Evolutionary conservation across 2,113 vertebrate genomes (phyloP).

Genomic region (Notothenia coriiceps): DNA sequence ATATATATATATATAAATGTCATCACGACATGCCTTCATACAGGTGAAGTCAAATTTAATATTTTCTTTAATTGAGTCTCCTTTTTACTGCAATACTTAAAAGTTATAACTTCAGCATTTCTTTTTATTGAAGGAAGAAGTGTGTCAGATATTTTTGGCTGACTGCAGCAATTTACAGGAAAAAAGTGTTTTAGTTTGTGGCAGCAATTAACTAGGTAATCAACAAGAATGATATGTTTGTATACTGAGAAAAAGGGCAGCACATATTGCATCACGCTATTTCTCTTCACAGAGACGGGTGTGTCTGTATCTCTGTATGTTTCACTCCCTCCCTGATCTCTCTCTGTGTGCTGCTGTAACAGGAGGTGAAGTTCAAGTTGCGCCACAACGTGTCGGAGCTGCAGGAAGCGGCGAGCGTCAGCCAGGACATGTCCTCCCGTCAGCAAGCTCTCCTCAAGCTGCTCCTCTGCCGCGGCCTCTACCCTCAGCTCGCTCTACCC

Average conservation of each 20-base stretch:
- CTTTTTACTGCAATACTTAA: not conserved
- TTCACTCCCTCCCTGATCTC: too few species aligned
- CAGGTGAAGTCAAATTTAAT: too few species aligned
- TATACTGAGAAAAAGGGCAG: not conserved
- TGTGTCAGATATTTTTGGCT: not conserved
- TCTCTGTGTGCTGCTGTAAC: not conserved
- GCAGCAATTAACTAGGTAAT: not conserved
- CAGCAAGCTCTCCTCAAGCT: constrained; percentile 88
- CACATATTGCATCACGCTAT: not conserved
- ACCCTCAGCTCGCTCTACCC: constrained; percentile 90
- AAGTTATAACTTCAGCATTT: not conserved
- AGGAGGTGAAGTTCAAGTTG: constrained; percentile 96
- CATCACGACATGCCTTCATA: too few species aligned
- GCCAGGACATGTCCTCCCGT: constrained; percentile 81
- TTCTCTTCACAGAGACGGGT: not conserved
- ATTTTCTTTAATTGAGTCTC: too few species aligned
- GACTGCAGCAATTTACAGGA: not conserved
- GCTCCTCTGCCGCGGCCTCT: constrained; percentile 90
- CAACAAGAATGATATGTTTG: not conserved
- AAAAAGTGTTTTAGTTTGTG: not conserved
- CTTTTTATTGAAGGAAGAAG: not conserved
- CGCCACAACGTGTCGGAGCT: constrained; percentile 90
- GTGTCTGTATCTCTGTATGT: not conserved
- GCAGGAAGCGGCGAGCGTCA: constrained; percentile 77
- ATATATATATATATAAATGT: too few species aligned